Evolutionary conservation across 1,140 invertebrate genomes (phyloP).

Genomic region (Zaprionus ghesquierei): DNA sequence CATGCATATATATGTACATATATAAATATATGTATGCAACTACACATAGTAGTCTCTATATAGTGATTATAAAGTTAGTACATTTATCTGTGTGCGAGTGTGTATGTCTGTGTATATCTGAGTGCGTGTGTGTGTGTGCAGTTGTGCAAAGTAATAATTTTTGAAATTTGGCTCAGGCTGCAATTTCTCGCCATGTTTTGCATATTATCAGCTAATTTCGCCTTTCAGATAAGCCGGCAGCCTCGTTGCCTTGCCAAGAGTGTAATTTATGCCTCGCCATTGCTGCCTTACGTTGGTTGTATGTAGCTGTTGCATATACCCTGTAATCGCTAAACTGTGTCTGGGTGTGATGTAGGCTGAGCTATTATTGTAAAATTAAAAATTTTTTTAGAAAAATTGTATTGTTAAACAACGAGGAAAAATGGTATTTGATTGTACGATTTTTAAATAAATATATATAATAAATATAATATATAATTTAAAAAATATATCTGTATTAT

Average conservation of each 20-base stretch:
- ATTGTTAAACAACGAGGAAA: no score
- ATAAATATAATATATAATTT: no score
- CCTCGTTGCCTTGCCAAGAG: constrained; percentile 66
- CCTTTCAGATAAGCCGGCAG: constrained; percentile 67
- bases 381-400: no score
- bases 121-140: constrained; percentile 26
- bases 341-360: neutral
- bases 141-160: constrained; percentile 69
- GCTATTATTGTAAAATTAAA: neutral
- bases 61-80: constrained; percentile 8
- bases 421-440: no score
- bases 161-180: constrained; percentile 70
- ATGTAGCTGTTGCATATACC: constrained; percentile 25
- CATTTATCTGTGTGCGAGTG: constrained; percentile 11
- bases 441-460: no score
- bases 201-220: constrained; percentile 79
- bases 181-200: constrained; percentile 77
- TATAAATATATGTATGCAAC: neutral
- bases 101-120: constrained; percentile 26
- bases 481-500: no score
- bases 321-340: no score
- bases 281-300: constrained; percentile 39
- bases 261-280: constrained; percentile 73
- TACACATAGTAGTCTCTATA: neutral
- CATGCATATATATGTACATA: neutral